Base-by-base conservation (phyloP, 1,140 invertebrate species). In the Drosophila eugracilis region DNA sequence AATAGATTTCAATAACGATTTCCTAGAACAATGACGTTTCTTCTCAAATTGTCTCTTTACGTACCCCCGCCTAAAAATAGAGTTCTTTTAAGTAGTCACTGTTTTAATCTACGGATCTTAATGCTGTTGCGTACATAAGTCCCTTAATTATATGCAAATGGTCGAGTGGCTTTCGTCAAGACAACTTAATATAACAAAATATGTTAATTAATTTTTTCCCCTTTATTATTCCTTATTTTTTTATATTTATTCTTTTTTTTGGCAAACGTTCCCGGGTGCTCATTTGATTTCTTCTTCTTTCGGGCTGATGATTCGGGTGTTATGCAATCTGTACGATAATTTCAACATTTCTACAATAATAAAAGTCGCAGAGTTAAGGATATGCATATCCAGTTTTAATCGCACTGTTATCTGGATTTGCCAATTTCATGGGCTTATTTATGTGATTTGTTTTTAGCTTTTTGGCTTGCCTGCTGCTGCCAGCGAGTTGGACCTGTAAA, bases 281-380 rank as follows among this genome's bases (percentile, higher is more conserved):
- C 71, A 73, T 72, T 73, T 74, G 57, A 12, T 19, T 21, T 42
- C 47, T 73, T 72, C 30, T 47, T 60, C 17, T 72, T 71, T 32
- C 22, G 71, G 44, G 41, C 52, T 72, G 37, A 71, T 59, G 22
- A 58, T 59, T 62, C 37, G 19, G 22, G 21, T 70, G 63, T 76
- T 76, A 76, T 70, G 74, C 74, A 76, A 76, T 70, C 74, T 45
- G 36, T 28, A n/a, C 47, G 45, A 75, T 75, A 66, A 75, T 76
- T 75, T 75, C 48, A 76, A 26, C 62, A 54, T 52, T 42, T 73
- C 48, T 58, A 50, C 22, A 48, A 67, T 47, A 34, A 67, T 36
- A 47, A 60, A 48, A 41, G 15, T 17, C 55, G n/a, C 63, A 57
- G 47, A 53, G 21, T 48, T 41, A 75, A 75, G 45, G 62, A 75